Percentiles rank a stretch among this genome's conserved stretches.
Evolutionary conservation across 2,113 vertebrate genomes (phyloP).

Genomic region (Parotia lawesii): DNA sequence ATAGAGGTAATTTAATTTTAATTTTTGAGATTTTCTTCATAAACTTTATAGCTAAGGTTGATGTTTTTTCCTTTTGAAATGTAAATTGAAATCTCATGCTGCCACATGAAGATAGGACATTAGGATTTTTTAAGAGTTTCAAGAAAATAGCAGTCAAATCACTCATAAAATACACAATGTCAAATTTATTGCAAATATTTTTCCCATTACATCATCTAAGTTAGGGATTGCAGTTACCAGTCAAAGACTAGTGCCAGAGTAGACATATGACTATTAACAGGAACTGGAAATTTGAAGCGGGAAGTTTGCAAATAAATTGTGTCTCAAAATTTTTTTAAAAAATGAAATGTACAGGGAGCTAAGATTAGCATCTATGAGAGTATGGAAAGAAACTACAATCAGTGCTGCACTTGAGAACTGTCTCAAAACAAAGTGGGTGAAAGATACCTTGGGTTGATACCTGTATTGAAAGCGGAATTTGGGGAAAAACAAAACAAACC

Average conservation of each 20-base stretch:
- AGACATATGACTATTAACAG: background rate
- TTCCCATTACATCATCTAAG: background rate
- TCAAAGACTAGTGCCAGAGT: background rate
- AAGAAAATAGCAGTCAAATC: background rate
- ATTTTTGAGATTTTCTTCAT: background rate
- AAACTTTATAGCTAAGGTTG: background rate
- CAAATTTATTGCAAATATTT: background rate
- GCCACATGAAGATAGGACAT: background rate
- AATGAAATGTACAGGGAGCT: background rate
- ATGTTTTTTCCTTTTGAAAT: background rate
- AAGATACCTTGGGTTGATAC: background rate
- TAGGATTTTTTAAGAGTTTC: background rate
- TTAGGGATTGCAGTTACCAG: background rate
- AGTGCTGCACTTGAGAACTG: background rate
- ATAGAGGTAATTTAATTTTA: background rate
- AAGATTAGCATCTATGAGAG: background rate
- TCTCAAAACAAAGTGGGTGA: background rate
- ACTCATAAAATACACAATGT: background rate
- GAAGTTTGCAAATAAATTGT: background rate
- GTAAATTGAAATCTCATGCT: background rate
- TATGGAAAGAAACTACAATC: background rate
- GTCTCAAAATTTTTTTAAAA: background rate
- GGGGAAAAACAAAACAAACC: accelerated
- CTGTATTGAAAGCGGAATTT: background rate
- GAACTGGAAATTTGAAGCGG: background rate